A percentile compares a stretch with the other conserved stretches of the same genome.
phyloP scores from a whole-genome alignment of 2,797 vertebrate species.

The Chiroxiphia lanceolata region DNA sequence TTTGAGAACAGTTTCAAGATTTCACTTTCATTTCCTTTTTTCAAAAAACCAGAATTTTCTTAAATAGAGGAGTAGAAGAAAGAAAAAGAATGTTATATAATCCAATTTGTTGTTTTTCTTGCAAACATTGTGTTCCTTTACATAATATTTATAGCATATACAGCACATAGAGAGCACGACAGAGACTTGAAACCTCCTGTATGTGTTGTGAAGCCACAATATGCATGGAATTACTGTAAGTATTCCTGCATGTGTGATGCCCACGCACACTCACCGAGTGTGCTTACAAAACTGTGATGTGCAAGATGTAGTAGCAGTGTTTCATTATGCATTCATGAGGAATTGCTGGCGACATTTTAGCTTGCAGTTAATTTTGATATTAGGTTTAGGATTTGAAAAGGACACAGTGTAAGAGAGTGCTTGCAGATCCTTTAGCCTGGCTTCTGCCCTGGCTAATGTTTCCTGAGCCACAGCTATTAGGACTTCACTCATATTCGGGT shows the following conservation, averaged over 20 bases:
- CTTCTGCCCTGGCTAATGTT: not conserved
- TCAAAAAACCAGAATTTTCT: not conserved
- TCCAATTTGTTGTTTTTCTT: not conserved
- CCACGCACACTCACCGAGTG: rapidly evolving
- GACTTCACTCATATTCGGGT: not conserved
- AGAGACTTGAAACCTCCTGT: not conserved
- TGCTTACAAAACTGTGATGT: not conserved
- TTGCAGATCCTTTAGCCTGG: not conserved
- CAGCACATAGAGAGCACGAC: not conserved
- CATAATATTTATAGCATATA: not conserved
- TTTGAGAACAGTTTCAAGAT: not conserved
- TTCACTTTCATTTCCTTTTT: not conserved
- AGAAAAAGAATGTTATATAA: not conserved
- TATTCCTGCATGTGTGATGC: not conserved
- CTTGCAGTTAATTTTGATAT: constrained; percentile 15
- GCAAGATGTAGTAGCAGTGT: not conserved
- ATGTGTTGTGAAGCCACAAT: not conserved
- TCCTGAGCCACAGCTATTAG: not conserved
- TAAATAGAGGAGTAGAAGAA: not conserved
- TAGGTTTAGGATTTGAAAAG: constrained; percentile 28
- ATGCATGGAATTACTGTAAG: not conserved
- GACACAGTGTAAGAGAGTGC: not conserved
- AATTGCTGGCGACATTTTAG: not conserved
- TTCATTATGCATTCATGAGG: constrained; percentile 11
- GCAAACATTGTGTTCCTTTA: not conserved